Conservation (phyloP, 2,797 vertebrate genomes). For the Ctenopoma kingsleyae region DNA sequence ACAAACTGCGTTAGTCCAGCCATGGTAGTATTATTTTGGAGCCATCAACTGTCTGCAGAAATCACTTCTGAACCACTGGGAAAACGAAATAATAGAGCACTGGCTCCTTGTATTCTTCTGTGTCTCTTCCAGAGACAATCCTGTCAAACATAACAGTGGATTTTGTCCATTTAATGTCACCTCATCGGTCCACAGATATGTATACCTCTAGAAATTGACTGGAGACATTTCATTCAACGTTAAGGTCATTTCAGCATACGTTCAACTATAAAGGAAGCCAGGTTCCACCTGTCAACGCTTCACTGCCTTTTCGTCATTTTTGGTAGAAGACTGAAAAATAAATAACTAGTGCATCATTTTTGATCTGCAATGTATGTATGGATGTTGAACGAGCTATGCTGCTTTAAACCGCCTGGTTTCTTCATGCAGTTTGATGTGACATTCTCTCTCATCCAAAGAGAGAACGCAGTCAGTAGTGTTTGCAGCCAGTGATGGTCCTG, state of each 20-base stretch:
- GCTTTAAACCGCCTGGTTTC: conserved; percentile 37
- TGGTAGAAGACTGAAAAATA: not conserved
- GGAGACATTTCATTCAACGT: conserved; percentile 30
- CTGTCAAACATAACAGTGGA: not conserved
- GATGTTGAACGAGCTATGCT: conserved; percentile 23
- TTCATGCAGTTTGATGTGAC: conserved; percentile 66
- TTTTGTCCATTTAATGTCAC: conserved; percentile 19
- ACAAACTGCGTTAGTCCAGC: not conserved
- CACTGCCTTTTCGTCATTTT: conserved; percentile 13
- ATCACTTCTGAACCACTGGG: not conserved
- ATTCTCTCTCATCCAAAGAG: conserved; percentile 61
- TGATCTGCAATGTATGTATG: conserved; percentile 47
- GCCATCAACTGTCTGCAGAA: not conserved
- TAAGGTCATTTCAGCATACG: conserved; percentile 16
- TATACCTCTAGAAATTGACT: conserved; percentile 5
- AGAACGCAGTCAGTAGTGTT: conserved; percentile 27
- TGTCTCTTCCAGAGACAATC: not conserved
- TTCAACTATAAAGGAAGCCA: conserved; percentile 4
- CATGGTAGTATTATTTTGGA: not conserved
- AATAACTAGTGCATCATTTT: conserved; percentile 16
- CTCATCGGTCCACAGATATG: conserved; percentile 30
- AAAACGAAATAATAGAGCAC: not conserved
- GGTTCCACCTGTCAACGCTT: conserved; percentile 30
- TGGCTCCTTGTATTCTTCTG: not conserved
- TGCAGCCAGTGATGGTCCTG: conserved; percentile 27